Base-by-base conservation (phyloP, 2,888 invertebrate genomes). In the Adineta ricciae region DNA sequence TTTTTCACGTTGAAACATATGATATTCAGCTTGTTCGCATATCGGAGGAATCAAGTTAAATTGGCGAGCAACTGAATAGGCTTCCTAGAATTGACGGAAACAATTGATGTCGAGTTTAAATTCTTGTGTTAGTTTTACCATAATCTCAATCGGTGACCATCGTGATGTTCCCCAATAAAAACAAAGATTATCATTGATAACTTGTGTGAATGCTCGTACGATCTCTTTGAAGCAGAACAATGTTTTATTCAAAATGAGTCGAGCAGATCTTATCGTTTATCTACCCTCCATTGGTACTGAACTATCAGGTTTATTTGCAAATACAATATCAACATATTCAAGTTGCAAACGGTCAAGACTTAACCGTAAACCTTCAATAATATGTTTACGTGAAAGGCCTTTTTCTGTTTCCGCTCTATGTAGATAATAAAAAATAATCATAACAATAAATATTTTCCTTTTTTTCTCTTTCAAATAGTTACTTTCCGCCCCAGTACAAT, bases 151-250 rank as follows among this genome's bases (percentile, higher is more conserved):
- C 4, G 95, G 95, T 0, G 95, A 94, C 97, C 97, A 97, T 86
- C 96, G 93, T 19, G 97, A 96, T 24, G 97, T 97, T 8, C 97
- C 97, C 97, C 97, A 97, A 90, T 97, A 97, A 95, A 97, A 95
- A 19, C 94, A 95, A 95, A 95, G 95, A 86, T 97, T 97, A 91
- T 96, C 94, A 88, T 94, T 94, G 89, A 97, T 96, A 86, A 96
- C 94, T 91, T 96, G 95, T 89, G 95, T 95, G 94, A 97, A 96
- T 19, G 96, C 96, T 84, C 97, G 93, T 54, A 97, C 96, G 49
- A 90, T 90, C 86, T 90, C 90, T 90, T 38, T 46, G 46, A 46
- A 46, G 11, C 5, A 11, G 46, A 46, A 46, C 46, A 46, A 46
- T 46, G 5, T 8, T 46, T 46, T 46, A 46, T 46, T 46, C 8